phyloP scores from a whole-genome alignment of 2,797 vertebrate genomes.

The Acanthurus leucopareius region DNA sequence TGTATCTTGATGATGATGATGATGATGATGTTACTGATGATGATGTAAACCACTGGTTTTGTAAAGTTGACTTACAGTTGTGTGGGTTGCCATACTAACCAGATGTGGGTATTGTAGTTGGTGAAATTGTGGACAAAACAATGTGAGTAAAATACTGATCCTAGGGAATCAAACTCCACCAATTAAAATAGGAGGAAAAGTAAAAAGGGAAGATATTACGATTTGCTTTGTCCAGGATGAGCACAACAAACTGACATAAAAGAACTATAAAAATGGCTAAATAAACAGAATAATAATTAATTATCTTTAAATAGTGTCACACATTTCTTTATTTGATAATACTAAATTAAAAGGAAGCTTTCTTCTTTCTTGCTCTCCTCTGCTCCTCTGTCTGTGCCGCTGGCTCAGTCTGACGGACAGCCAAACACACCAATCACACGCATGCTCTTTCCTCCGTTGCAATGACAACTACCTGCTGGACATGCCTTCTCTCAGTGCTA shows the following conservation, averaged over 20 bases:
- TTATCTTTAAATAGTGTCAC: slow-evolving; percentile 92
- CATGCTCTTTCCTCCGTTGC: slow-evolving; percentile 79
- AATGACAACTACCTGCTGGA: slow-evolving; percentile 84
- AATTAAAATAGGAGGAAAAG: slow-evolving; percentile 74
- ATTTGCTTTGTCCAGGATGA: slow-evolving; percentile 79
- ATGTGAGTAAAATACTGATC: slow-evolving; percentile 77
- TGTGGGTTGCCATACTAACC: slow-evolving; percentile 50
- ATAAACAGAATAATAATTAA: slow-evolving; percentile 89
- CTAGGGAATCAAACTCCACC: slow-evolving; percentile 75
- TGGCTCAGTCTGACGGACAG: slow-evolving; percentile 76
- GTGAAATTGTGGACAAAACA: slow-evolving; percentile 75
- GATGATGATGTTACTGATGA: background rate
- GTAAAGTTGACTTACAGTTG: slow-evolving; percentile 16
- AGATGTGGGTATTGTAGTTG: slow-evolving; percentile 63
- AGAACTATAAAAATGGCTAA: slow-evolving; percentile 84
- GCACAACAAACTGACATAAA: slow-evolving; percentile 88
- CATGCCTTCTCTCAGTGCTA: slow-evolving; percentile 84
- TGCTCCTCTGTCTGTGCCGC: slow-evolving; percentile 62
- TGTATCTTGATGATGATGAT: slow-evolving; percentile 2
- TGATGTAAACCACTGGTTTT: slow-evolving; percentile 11
- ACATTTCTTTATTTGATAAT: slow-evolving; percentile 90
- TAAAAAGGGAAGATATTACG: slow-evolving; percentile 65
- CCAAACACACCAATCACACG: slow-evolving; percentile 84
- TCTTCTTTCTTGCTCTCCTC: slow-evolving; percentile 75
- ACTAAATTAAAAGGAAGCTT: slow-evolving; percentile 90